These are phyloP conservation scores for Cantharis nigra DNA, from an alignment of 2,888 invertebrate genomes.

Conservation along the genomic window DNA sequence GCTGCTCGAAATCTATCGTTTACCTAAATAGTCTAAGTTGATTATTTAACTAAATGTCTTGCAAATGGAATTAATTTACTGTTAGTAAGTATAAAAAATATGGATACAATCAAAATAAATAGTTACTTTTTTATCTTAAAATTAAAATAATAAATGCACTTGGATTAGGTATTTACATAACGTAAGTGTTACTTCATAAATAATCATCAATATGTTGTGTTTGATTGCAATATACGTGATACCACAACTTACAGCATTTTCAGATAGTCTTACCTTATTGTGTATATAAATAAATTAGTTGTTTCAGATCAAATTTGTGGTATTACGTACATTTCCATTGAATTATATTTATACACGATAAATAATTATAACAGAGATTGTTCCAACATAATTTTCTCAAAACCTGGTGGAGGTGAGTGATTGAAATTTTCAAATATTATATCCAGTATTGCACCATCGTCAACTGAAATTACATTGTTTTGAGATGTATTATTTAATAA, in stretches of 20 bases:
- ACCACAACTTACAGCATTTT: not conserved
- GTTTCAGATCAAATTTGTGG: not conserved
- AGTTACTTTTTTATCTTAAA: not conserved
- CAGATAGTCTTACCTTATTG: not conserved
- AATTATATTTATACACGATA: not conserved
- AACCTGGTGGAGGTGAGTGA: conserved; percentile 82
- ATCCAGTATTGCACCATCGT: conserved; percentile 97
- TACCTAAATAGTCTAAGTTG: not conserved
- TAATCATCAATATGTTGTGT: not conserved
- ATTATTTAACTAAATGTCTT: not conserved
- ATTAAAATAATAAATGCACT: not conserved
- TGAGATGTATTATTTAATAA: too few relatives aligned
- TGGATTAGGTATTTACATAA: not conserved
- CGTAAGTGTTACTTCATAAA: not conserved
- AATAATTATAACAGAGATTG: conserved; percentile 86
- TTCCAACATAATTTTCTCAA: conserved; percentile 95
- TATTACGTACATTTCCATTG: not conserved
- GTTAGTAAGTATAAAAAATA: not conserved
- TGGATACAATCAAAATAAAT: not conserved
- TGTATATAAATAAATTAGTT: not conserved
- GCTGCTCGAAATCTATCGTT: not conserved
- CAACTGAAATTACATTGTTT: conserved; percentile 69
- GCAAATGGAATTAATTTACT: not conserved
- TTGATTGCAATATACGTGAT: not conserved
- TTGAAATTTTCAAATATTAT: conserved; percentile 89